phyloP scores from a whole-genome alignment of 2,797 vertebrate species.

The Podargus strigoides region DNA sequence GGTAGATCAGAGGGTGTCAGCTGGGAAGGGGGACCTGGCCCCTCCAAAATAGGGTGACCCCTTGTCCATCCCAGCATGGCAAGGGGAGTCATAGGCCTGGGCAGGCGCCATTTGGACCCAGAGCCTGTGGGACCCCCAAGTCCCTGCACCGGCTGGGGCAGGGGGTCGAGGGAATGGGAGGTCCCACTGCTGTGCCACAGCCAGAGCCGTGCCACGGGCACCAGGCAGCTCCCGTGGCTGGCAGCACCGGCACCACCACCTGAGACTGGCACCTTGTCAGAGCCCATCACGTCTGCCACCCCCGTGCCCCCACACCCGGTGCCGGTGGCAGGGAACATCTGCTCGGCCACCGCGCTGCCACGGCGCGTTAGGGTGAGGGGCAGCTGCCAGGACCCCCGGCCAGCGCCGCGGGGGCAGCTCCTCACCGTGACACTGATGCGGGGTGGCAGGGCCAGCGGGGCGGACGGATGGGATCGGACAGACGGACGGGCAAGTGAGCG shows the following conservation, averaged over 20 bases:
- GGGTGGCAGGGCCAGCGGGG: constrained; percentile 10
- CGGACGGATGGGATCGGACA: background rate
- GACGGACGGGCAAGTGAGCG: background rate
- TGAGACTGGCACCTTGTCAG: background rate
- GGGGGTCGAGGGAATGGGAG: too few species aligned
- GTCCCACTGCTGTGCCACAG: background rate
- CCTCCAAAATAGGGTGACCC: background rate
- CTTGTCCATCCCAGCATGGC: fast-evolving
- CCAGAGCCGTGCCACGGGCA: fast-evolving
- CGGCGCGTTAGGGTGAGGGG: constrained; percentile 75
- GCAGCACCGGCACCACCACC: background rate
- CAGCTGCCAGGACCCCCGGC: constrained; percentile 59
- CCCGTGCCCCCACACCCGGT: background rate
- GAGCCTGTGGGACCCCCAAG: background rate
- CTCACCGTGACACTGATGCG: constrained; percentile 21
- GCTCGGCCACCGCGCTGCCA: constrained; percentile 81
- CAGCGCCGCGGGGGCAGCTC: constrained; percentile 46
- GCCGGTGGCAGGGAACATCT: constrained; percentile 89
- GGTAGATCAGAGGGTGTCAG: background rate
- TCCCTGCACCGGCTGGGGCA: background rate
- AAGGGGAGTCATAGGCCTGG: fast-evolving
- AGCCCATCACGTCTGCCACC: background rate
- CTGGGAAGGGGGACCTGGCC: background rate
- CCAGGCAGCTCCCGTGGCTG: background rate
- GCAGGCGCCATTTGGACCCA: background rate